phyloP scores from a whole-genome alignment of 2,113 vertebrate species.

The Rutilus rutilus region DNA sequence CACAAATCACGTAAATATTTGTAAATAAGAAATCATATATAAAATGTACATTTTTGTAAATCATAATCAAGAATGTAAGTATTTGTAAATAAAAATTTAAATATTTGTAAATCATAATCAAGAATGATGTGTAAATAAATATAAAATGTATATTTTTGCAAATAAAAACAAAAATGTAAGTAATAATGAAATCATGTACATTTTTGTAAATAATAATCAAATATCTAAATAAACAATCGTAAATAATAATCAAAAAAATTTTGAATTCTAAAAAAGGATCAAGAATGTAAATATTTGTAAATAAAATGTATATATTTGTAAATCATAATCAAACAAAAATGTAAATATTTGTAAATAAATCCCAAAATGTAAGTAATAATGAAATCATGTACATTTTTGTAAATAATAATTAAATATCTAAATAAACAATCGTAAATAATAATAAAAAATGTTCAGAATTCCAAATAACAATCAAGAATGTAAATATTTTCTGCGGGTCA shows the following conservation, averaged over 20 bases:
- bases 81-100: not conserved
- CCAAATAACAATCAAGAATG: not conserved
- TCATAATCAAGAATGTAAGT: not conserved
- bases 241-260: not conserved
- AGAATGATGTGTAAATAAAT: not conserved
- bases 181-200: too few species aligned
- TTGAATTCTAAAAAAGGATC: not conserved
- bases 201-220: too few species aligned
- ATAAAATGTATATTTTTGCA: too few species aligned
- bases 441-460: not conserved
- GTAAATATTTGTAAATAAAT: not conserved
- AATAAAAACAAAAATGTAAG: too few species aligned
- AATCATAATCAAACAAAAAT: too few species aligned
- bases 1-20: not conserved
- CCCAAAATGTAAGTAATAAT: not conserved
- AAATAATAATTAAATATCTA: not conserved
- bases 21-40: not conserved
- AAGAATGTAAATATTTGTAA: not conserved
- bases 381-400: not conserved
- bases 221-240: too few species aligned
- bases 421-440: not conserved
- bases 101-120: not conserved
- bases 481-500: not conserved
- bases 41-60: not conserved
- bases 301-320: not conserved